These are phyloP conservation scores for Zaprionus inermis DNA, from an alignment of 1,140 invertebrate genomes.

Conservation along the genomic window DNA sequence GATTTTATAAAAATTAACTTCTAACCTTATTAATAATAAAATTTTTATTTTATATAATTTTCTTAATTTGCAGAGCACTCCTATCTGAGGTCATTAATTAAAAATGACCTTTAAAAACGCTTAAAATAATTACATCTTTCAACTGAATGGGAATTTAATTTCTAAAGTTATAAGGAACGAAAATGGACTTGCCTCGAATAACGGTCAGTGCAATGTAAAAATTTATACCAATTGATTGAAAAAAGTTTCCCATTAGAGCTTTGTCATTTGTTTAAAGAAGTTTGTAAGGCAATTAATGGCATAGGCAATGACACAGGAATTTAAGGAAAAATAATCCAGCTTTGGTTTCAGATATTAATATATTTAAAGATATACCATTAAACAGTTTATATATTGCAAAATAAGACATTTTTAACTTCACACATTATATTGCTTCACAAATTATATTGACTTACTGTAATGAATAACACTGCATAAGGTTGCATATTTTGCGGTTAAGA, in stretches of 20 bases:
- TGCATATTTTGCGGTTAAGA: background rate
- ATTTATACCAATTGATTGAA: background rate
- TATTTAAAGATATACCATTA: no score
- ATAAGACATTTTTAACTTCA: no score
- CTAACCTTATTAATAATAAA: background rate
- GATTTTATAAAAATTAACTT: background rate
- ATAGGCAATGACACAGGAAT: background rate
- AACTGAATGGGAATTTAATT: background rate
- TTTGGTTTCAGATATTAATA: background rate
- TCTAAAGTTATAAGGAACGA: background rate
- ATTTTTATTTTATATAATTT: background rate
- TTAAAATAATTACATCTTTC: background rate
- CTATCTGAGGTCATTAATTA: background rate
- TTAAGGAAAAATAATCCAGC: background rate
- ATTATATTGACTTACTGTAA: background rate
- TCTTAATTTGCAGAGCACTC: conserved; percentile 2
- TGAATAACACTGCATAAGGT: background rate
- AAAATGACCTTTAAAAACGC: background rate
- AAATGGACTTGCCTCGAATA: background rate
- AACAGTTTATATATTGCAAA: no score
- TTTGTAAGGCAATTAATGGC: background rate
- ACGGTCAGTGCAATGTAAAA: background rate
- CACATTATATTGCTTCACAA: background rate
- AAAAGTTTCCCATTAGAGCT: background rate
- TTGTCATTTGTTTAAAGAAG: background rate